Evolutionary conservation across 2,888 invertebrate species (phyloP).

Genomic region (Stenurella melanura): DNA sequence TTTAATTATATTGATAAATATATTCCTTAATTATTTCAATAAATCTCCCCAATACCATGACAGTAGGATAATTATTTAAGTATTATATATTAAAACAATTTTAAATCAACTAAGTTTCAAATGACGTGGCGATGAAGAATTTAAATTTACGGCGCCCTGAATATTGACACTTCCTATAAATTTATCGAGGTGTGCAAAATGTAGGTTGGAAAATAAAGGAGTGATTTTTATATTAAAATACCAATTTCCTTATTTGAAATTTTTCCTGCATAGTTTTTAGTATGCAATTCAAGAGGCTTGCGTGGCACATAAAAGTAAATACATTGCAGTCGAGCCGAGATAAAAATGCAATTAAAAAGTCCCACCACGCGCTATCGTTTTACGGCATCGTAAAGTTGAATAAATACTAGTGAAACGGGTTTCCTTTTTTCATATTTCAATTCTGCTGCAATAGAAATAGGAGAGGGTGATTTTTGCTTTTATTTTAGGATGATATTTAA

Average conservation of each 20-base stretch:
- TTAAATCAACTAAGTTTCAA: too few relatives aligned
- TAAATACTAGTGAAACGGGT: slow-evolving; percentile 28
- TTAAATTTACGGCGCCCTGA: too few relatives aligned
- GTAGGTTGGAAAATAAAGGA: not conserved
- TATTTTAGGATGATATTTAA: not conserved
- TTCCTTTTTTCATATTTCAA: slow-evolving; percentile 36
- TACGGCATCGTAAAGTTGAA: slow-evolving; percentile 39
- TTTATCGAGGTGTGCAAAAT: not conserved
- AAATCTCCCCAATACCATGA: too few relatives aligned
- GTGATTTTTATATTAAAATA: slow-evolving; percentile 8
- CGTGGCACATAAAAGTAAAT: slow-evolving; percentile 42
- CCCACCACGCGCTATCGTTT: slow-evolving; percentile 37
- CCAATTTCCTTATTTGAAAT: slow-evolving; percentile 19
- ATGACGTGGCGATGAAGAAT: too few relatives aligned
- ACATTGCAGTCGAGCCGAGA: slow-evolving; percentile 34
- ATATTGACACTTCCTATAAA: too few relatives aligned
- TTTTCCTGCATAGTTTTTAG: slow-evolving; percentile 3
- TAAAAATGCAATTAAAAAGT: slow-evolving; percentile 43
- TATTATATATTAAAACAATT: too few relatives aligned
- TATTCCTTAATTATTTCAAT: too few relatives aligned
- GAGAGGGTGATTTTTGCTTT: not conserved
- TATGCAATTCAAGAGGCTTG: slow-evolving; percentile 25
- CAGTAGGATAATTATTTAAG: too few relatives aligned
- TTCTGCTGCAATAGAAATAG: slow-evolving; percentile 9
- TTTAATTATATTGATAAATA: too few relatives aligned